Conservation (phyloP, 2,113 vertebrate species). For the Anarrhichthys ocellatus region DNA sequence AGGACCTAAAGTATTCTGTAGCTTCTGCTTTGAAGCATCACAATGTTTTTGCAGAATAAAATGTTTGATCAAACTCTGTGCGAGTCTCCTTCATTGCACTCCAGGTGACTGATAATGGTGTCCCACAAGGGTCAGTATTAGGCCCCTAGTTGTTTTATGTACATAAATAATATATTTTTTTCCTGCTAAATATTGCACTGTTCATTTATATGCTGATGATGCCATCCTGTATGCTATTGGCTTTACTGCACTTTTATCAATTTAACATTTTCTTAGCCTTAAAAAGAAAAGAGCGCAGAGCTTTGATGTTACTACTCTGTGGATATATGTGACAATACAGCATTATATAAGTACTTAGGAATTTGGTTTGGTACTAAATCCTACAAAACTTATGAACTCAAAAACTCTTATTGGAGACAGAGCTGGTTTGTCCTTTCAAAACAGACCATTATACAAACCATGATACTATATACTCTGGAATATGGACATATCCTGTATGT, state of each 20-base stretch:
- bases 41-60: slow-evolving; percentile 7
- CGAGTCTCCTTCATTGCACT: slow-evolving; percentile 6
- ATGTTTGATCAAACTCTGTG: background rate
- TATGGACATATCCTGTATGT: background rate
- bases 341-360: too few relatives aligned
- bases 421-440: background rate
- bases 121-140: background rate
- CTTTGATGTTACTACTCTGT: background rate
- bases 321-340: background rate
- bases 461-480: too few relatives aligned
- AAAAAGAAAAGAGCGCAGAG: background rate
- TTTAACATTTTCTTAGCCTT: background rate
- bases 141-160: background rate
- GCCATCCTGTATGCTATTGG: background rate
- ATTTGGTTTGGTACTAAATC: background rate
- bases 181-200: background rate
- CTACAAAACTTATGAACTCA: background rate
- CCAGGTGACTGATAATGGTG: background rate
- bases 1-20: background rate
- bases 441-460: background rate
- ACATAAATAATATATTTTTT: background rate
- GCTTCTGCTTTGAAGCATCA: background rate
- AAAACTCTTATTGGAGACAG: background rate
- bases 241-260: background rate
- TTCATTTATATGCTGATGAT: background rate